Evolutionary conservation across 2,113 vertebrate genomes (phyloP).

Genomic region (Lipophrys pholis): DNA sequence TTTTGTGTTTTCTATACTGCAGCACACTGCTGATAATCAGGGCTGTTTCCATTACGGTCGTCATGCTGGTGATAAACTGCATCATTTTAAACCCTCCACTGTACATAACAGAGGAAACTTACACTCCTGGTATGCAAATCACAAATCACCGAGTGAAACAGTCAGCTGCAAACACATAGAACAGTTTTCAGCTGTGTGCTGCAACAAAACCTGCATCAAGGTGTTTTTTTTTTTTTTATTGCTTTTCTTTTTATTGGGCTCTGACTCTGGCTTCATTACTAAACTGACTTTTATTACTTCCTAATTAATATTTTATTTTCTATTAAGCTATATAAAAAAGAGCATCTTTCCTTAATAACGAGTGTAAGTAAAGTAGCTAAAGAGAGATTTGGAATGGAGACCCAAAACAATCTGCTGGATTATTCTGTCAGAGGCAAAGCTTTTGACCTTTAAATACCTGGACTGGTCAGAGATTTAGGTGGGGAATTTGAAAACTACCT

Average conservation of each 20-base stretch:
- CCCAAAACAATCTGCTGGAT: too few species aligned
- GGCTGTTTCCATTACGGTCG: slow-evolving; percentile 6
- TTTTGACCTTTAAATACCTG: too few species aligned
- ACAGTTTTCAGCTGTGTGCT: neutral
- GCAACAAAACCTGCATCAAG: neutral
- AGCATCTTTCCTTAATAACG: too few species aligned
- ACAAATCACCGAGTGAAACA: slow-evolving; percentile 35
- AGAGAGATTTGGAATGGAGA: too few species aligned
- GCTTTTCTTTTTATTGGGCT: slow-evolving; percentile 14
- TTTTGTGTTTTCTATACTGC: neutral
- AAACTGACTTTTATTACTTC: neutral
- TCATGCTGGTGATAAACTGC: slow-evolving; percentile 22
- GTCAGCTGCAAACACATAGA: slow-evolving; percentile 21
- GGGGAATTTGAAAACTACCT: too few species aligned
- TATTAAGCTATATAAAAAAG: too few species aligned
- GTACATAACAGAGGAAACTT: slow-evolving; percentile 39
- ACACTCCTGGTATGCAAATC: slow-evolving; percentile 35
- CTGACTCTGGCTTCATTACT: neutral
- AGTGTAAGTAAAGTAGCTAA: too few species aligned
- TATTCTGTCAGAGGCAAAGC: too few species aligned
- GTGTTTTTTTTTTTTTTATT: too few species aligned
- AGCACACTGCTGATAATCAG: slow-evolving; percentile 27
- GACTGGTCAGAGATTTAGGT: too few species aligned
- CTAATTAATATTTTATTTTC: neutral
- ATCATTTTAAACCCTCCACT: slow-evolving; percentile 35